phyloP scores from a whole-genome alignment of 2,113 vertebrate genomes.

The Microcebus lehilahytsara region DNA sequence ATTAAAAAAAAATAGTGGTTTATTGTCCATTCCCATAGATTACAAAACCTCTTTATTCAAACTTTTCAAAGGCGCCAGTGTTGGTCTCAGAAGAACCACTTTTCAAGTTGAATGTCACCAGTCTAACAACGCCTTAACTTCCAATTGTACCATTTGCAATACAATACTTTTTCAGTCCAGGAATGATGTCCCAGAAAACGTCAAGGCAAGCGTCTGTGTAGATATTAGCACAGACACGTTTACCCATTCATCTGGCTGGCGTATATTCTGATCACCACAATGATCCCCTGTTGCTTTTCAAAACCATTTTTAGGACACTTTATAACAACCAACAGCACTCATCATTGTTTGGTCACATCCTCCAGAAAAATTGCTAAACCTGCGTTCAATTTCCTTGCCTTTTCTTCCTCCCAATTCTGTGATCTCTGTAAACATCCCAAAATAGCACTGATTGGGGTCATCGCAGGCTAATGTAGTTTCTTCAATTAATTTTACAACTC shows the following conservation, averaged over 20 bases:
- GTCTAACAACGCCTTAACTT: background rate
- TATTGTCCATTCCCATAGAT: background rate
- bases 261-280: background rate
- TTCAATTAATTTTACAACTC: slow-evolving; percentile 36
- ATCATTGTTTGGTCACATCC: background rate
- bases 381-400: background rate
- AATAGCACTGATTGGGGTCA: slow-evolving; percentile 45
- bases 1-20: background rate
- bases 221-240: background rate
- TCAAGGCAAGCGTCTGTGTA: background rate
- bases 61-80: background rate
- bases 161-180: background rate
- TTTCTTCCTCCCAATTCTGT: slow-evolving; percentile 2
- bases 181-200: background rate
- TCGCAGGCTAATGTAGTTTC: slow-evolving; percentile 37
- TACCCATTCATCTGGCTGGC: background rate
- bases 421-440: slow-evolving; percentile 36
- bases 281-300: background rate
- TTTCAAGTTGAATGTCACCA: background rate
- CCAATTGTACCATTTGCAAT: background rate
- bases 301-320: background rate
- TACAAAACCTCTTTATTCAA: background rate
- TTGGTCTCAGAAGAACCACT: background rate
- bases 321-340: background rate
- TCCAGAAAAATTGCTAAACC: background rate